phyloP scores from a whole-genome alignment of 2,888 invertebrate genomes.

The Athalia circularis region DNA sequence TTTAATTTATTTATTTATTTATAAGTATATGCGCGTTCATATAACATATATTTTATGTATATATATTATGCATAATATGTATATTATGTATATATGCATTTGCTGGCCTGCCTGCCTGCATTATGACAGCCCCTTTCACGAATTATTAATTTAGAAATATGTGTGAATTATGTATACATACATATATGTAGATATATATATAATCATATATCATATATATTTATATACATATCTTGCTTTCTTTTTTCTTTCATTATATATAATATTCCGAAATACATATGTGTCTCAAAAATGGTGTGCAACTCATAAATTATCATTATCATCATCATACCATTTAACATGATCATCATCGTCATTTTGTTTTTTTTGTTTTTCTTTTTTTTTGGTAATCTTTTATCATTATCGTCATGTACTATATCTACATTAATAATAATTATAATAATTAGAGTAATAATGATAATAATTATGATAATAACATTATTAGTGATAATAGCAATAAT shows the following conservation, averaged over 20 bases:
- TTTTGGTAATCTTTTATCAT: conserved; percentile 54
- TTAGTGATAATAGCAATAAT: conserved; percentile 67
- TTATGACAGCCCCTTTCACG: conserved; percentile 9
- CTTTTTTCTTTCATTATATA: conserved; percentile 44
- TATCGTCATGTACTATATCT: conserved; percentile 69
- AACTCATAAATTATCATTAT: conserved; percentile 64
- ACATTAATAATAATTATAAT: conserved; percentile 52
- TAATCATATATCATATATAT: conserved; percentile 39
- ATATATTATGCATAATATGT: not conserved
- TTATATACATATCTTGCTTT: conserved; percentile 41
- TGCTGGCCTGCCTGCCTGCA: not conserved
- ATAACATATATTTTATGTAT: conserved; percentile 53
- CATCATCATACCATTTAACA: conserved; percentile 17
- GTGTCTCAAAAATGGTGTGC: conserved; percentile 73
- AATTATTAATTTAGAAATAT: conserved; percentile 11
- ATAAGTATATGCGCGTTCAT: conserved; percentile 42
- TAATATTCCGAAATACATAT: conserved; percentile 65
- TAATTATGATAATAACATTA: conserved; percentile 64
- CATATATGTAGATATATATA: conserved; percentile 39
- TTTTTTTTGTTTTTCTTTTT: conserved; percentile 53
- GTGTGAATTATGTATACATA: conserved; percentile 28
- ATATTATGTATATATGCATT: not conserved
- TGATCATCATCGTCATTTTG: conserved; percentile 53
- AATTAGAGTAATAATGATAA: conserved; percentile 60
- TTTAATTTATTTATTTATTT: conserved; percentile 49